Evolutionary conservation across 2,113 vertebrate species (phyloP).

Genomic region (Ptychochromis oligacanthus): DNA sequence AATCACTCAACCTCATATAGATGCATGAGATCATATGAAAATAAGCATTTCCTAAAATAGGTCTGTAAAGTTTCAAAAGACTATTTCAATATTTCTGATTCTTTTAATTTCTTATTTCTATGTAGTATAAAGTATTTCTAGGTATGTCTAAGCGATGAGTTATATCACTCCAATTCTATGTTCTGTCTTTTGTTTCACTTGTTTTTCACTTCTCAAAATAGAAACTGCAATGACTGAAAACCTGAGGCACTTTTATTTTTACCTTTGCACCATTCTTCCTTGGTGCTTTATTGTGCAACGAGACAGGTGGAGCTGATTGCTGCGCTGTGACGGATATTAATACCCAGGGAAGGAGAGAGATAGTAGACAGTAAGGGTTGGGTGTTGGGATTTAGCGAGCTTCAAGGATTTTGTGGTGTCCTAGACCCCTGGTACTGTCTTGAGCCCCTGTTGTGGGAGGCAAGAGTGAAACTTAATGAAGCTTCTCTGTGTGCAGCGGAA

Average conservation of each 20-base stretch:
- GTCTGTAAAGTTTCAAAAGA: not conserved
- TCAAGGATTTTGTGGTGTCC: constrained; percentile 48
- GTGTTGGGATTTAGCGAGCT: constrained; percentile 28
- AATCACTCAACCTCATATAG: not conserved
- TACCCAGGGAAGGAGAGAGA: constrained; percentile 32
- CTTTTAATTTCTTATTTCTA: not conserved
- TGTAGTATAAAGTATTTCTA: not conserved
- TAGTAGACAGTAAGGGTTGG: not conserved
- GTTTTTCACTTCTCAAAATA: constrained; percentile 24
- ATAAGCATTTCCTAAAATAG: not conserved
- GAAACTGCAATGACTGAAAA: constrained; percentile 37
- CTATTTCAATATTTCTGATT: too few species aligned
- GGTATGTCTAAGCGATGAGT: not conserved
- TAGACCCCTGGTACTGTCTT: constrained; percentile 22
- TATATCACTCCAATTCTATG: not conserved
- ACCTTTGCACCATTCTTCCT: constrained; percentile 21
- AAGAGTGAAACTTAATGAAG: constrained; percentile 51
- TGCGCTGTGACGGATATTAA: constrained; percentile 53
- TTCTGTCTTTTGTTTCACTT: constrained; percentile 3
- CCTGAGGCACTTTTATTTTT: constrained; percentile 10
- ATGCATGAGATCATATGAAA: not conserved
- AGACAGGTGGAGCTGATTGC: constrained; percentile 30
- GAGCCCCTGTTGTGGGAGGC: constrained; percentile 32
- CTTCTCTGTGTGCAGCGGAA: constrained; percentile 17
- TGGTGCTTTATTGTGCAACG: not conserved